phyloP scores from a whole-genome alignment of 2,888 invertebrate genomes.

The Ophion slaviceki region DNA sequence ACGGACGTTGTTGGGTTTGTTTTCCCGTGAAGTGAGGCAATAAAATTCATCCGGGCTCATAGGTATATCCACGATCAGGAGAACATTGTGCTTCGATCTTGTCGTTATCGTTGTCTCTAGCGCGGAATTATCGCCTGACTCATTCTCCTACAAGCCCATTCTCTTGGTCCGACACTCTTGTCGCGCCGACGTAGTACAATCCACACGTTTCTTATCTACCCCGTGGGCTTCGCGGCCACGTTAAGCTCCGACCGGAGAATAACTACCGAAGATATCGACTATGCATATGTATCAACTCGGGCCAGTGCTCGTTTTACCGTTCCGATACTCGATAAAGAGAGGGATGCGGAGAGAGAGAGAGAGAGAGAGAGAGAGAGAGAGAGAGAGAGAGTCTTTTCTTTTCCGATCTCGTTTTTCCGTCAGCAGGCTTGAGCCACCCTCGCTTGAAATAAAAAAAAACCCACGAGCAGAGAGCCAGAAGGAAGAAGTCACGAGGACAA shows the following conservation, averaged over 20 bases:
- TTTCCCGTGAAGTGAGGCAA: background rate
- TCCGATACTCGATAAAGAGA: constrained; percentile 63
- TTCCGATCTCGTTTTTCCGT: constrained; percentile 54
- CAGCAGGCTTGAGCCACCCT: constrained; percentile 22
- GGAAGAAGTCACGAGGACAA: constrained; percentile 21
- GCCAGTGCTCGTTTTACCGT: constrained; percentile 49
- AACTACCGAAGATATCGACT: constrained; percentile 81
- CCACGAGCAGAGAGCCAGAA: constrained; percentile 15
- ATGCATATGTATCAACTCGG: constrained; percentile 80
- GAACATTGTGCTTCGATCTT: constrained; percentile 11
- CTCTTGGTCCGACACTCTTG: constrained; percentile 32
- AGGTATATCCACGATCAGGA: constrained; percentile 3
- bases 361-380: constrained; percentile 4
- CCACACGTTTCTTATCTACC: constrained; percentile 59
- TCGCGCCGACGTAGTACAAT: constrained; percentile 43
- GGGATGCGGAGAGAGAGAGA: too few relatives aligned
- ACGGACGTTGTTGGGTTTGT: background rate
- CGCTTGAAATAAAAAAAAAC: constrained; percentile 28
- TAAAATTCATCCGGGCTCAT: constrained; percentile 20
- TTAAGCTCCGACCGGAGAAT: constrained; percentile 68
- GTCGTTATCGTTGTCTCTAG: constrained; percentile 74
- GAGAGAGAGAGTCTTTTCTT: constrained; percentile 42
- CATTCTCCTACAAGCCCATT: constrained; percentile 39
- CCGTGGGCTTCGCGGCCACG: constrained; percentile 47
- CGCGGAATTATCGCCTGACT: constrained; percentile 76